Evolutionary conservation across 2,113 vertebrate species (phyloP).

Genomic region (Protobothrops mucrosquamatus): DNA sequence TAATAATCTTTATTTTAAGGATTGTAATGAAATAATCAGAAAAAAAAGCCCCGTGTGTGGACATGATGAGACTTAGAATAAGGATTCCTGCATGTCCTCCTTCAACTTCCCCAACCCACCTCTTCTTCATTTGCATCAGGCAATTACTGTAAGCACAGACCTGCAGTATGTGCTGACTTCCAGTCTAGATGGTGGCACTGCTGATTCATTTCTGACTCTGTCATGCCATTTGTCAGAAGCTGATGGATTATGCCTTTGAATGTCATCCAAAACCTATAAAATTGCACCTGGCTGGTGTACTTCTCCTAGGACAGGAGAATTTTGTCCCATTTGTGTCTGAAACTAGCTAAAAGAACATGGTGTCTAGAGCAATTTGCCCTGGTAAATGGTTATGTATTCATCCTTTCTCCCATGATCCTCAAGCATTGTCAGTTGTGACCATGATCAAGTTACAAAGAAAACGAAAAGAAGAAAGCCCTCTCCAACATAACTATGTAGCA

Average conservation of each 20-base stretch:
- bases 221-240: background rate
- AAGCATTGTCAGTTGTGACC: background rate
- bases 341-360: background rate
- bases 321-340: background rate
- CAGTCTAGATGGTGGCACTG: constrained; percentile 9
- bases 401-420: background rate
- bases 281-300: background rate
- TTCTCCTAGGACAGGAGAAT: background rate
- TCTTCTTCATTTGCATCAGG: background rate
- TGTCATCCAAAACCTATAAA: background rate
- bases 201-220: constrained; percentile 13
- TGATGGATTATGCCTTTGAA: background rate
- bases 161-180: background rate
- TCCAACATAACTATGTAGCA: background rate
- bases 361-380: background rate
- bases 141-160: background rate
- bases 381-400: background rate
- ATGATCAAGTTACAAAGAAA: background rate
- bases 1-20: background rate
- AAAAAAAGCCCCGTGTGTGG: background rate
- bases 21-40: background rate
- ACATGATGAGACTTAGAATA: background rate
- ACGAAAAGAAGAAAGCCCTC: background rate
- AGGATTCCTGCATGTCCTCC: too few relatives aligned
- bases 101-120: background rate